Evolutionary conservation across 1,140 invertebrate genomes (phyloP).

Genomic region (Holcopasites calliopsidis): DNA sequence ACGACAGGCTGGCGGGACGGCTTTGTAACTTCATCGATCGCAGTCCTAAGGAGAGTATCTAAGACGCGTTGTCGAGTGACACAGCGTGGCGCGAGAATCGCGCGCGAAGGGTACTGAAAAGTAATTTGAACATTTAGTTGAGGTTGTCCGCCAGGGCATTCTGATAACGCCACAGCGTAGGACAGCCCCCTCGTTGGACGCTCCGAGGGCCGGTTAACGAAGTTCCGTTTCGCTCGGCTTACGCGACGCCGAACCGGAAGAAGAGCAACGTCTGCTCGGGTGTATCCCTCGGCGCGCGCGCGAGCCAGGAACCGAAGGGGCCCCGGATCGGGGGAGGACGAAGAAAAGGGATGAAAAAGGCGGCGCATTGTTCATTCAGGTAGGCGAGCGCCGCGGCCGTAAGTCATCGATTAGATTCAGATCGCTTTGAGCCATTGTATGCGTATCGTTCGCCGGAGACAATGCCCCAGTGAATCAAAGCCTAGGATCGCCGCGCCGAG

Average conservation of each 20-base stretch:
- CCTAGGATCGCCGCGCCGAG: slow-evolving; percentile 52
- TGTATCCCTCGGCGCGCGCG: neutral
- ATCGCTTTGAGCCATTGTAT: slow-evolving; percentile 70
- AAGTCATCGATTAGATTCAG: slow-evolving; percentile 72
- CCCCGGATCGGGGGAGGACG: slow-evolving; percentile 18
- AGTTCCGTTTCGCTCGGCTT: slow-evolving; percentile 2
- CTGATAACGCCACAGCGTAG: no score
- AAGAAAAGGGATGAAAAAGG: slow-evolving; percentile 19
- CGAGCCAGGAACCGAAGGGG: neutral
- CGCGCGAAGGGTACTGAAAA: no score
- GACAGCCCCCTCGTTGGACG: neutral
- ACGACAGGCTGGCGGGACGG: no score
- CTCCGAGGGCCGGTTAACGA: slow-evolving; percentile 1
- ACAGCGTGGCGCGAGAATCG: no score
- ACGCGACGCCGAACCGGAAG: slow-evolving; percentile 31
- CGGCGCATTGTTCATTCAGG: slow-evolving; percentile 65
- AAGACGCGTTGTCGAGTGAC: no score
- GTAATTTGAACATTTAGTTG: no score
- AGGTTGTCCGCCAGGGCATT: no score
- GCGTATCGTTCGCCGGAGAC: slow-evolving; percentile 66
- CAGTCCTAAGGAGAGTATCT: no score
- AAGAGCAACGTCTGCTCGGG: slow-evolving; percentile 20
- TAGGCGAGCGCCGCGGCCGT: slow-evolving; percentile 56
- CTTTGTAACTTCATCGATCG: no score
- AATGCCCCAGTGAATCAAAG: slow-evolving; percentile 71